phyloP scores from a whole-genome alignment of 2,797 vertebrate species.

The Rhynchotus rufescens region DNA sequence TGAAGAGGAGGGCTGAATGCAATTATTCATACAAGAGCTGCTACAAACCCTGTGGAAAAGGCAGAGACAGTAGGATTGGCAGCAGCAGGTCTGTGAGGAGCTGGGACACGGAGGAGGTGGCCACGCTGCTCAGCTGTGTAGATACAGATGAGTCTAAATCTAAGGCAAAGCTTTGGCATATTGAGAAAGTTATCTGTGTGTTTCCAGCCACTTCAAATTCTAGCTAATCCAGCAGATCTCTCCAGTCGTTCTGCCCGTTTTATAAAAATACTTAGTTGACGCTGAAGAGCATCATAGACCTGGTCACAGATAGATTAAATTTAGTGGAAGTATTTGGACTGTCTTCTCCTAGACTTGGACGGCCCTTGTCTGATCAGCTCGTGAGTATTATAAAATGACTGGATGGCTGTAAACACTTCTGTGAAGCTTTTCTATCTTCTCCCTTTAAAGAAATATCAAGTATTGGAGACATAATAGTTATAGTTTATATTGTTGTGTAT shows the following conservation, averaged over 20 bases:
- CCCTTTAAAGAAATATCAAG: background rate
- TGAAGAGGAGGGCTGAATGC: background rate
- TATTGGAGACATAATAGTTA: background rate
- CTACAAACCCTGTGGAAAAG: background rate
- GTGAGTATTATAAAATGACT: background rate
- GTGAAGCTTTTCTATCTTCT: background rate
- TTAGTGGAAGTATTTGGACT: background rate
- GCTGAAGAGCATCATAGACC: background rate
- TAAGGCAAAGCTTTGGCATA: background rate
- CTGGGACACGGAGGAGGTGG: rapidly evolving
- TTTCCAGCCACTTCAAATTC: background rate
- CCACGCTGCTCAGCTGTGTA: background rate
- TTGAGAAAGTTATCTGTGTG: background rate
- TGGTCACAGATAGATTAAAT: rapidly evolving
- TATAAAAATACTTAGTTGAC: background rate
- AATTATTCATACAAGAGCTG: background rate
- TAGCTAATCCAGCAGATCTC: background rate
- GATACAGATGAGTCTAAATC: background rate
- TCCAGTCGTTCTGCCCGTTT: background rate
- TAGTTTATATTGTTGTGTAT: background rate
- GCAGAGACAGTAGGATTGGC: background rate
- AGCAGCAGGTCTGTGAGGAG: background rate
- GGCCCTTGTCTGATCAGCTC: background rate
- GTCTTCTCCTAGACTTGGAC: background rate
- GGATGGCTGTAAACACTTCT: background rate